Evolutionary conservation across 2,888 invertebrate genomes (phyloP), one percentile per base, ranked within the genome.

Genomic region (Steinernema hermaphroditum): DNA sequence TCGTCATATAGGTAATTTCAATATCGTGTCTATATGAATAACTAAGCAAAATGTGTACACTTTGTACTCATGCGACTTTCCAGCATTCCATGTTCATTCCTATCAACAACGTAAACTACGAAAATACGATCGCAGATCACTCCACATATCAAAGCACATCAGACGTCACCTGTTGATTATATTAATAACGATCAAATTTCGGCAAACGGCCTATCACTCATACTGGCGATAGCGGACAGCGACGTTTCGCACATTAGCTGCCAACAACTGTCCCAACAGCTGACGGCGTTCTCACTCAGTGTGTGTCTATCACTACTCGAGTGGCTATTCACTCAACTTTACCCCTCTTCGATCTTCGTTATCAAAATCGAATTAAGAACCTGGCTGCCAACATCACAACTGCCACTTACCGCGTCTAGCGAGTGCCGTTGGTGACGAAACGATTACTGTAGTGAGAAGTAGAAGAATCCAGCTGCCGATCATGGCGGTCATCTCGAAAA

Each of bases 191-290:
- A 9, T 62, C 62, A 32, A 62, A 62, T 62, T 62, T 62, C 62
- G 62, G 62, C 32, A 24, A 54, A 24, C 62, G 27, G 34, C 62
- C 27, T 27, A 62, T 62, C 62, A 62, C 62, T 62, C 62, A 62
- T 62, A 62, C 32, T 14, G 62, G 62, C 62, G 62, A 62, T 62
- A 62, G 62, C 62, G 29, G 62, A 62, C 62, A 34, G 32, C 62
- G 32, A 62, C 62, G 62, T 62, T 62, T 62, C 62, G 62, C 62
- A 62, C 62, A 62, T 62, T 62, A 62, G 62, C 62, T 62, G 62
- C 9, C 62, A 62, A 62, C 62, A 62, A 62, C 62, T 62, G 62
- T 62, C 14, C 12, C 12, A 16, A 19, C 62, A 62, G 27, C 62
- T 62, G 62, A 27, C 62, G 62, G 62, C 62, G 62, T 62, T 62